Evolutionary conservation across 2,888 invertebrate species (phyloP).

Genomic region (Drosophila heteroneura): DNA sequence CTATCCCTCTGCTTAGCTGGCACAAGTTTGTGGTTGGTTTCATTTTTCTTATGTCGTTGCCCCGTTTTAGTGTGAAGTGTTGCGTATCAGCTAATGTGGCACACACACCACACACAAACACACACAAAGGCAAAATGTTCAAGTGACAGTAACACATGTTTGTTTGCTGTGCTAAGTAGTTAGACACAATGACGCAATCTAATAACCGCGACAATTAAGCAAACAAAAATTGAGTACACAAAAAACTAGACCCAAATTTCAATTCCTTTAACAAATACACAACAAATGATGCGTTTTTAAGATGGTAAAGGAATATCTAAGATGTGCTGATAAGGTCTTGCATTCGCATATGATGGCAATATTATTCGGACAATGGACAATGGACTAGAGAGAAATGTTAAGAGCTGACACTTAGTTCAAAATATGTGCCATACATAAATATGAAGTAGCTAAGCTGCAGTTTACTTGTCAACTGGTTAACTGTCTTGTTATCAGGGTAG

Average conservation of each 20-base stretch:
- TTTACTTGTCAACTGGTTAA: constrained; percentile 25
- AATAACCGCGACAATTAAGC: constrained; percentile 11
- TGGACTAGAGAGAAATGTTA: constrained; percentile 5
- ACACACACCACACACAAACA: constrained; percentile 47
- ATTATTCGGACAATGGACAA: constrained; percentile 6
- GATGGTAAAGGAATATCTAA: background rate
- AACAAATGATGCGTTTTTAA: background rate
- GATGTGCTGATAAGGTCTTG: background rate
- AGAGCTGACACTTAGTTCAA: constrained; percentile 6
- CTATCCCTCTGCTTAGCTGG: constrained; percentile 8
- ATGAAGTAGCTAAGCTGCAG: constrained; percentile 33
- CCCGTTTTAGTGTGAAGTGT: constrained; percentile 77
- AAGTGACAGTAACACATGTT: constrained; percentile 70
- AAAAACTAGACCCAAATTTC: background rate
- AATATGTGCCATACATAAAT: constrained; percentile 25
- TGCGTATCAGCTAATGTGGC: constrained; percentile 80
- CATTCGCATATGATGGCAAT: background rate
- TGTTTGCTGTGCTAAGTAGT: constrained; percentile 62
- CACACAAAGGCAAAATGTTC: constrained; percentile 19
- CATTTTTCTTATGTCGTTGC: constrained; percentile 47
- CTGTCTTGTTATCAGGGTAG: background rate
- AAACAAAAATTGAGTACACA: background rate
- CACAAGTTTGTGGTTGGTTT: constrained; percentile 33
- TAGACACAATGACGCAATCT: constrained; percentile 57
- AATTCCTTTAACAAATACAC: background rate